phyloP scores from a whole-genome alignment of 2,888 invertebrate species.

The Seira sanloemensis region DNA sequence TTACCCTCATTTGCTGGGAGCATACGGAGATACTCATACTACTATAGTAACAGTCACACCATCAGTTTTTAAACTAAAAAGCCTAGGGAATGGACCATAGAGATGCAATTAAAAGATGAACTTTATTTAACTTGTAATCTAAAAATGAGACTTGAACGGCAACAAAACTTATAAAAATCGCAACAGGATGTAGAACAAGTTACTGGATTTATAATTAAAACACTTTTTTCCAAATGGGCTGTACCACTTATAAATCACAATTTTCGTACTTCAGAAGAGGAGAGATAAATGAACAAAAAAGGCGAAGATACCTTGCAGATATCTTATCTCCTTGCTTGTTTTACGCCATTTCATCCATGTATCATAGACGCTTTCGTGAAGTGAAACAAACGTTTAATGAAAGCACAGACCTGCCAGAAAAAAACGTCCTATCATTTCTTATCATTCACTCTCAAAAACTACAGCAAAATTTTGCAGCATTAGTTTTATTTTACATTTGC shows the following conservation, averaged over 20 bases:
- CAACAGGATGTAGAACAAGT: slow-evolving; percentile 59
- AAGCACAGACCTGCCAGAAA: not conserved
- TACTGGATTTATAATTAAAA: slow-evolving; percentile 50
- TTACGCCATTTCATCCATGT: not conserved
- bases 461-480: not conserved
- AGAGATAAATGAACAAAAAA: slow-evolving; percentile 8
- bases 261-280: slow-evolving; percentile 17
- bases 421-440: not conserved
- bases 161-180: not conserved
- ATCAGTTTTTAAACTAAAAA: not conserved
- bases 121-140: not conserved
- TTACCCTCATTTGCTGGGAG: too few species aligned
- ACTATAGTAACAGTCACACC: too few species aligned
- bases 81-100: not conserved
- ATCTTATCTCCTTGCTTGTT: slow-evolving; percentile 20
- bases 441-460: not conserved
- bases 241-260: slow-evolving; percentile 59
- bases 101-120: not conserved
- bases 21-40: too few species aligned
- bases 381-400: not conserved
- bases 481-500: not conserved
- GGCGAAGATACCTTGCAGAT: slow-evolving; percentile 26
- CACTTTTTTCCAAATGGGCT: slow-evolving; percentile 41
- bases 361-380: not conserved
- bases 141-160: not conserved